Evolutionary conservation across 2,797 vertebrate species (phyloP).

Genomic region (Melanogrammus aeglefinus): DNA sequence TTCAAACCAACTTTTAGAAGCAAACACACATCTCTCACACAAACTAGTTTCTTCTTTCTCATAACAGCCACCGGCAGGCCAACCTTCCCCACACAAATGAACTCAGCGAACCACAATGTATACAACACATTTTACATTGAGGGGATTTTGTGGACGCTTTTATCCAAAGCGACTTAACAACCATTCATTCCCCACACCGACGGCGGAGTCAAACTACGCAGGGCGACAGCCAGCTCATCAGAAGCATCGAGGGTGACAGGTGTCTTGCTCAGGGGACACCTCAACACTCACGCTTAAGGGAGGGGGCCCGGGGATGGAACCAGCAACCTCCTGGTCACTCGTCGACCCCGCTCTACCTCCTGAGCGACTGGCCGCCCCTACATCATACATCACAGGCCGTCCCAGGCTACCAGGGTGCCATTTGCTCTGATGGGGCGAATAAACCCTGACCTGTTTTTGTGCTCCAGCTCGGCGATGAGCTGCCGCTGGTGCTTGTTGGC

Average conservation of each 20-base stretch:
- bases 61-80: neutral
- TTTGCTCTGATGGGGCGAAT: neutral
- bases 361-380: too few relatives aligned
- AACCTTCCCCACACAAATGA: neutral
- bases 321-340: too few relatives aligned
- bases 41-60: neutral
- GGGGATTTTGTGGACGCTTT: too few relatives aligned
- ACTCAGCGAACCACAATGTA: neutral
- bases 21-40: neutral
- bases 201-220: too few relatives aligned
- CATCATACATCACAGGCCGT: neutral
- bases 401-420: neutral
- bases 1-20: neutral
- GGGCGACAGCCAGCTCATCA: too few relatives aligned
- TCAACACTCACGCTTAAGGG: too few relatives aligned
- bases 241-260: too few relatives aligned
- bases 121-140: neutral
- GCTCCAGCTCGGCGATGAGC: constrained; percentile 97
- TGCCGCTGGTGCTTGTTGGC: constrained; percentile 96
- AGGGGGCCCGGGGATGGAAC: too few relatives aligned
- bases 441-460: constrained; percentile 90
- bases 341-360: too few relatives aligned
- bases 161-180: too few relatives aligned
- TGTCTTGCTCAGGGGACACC: too few relatives aligned
- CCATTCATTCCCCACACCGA: too few relatives aligned